phyloP scores from a whole-genome alignment of 2,888 invertebrate species.

The Mystacides longicornis region DNA sequence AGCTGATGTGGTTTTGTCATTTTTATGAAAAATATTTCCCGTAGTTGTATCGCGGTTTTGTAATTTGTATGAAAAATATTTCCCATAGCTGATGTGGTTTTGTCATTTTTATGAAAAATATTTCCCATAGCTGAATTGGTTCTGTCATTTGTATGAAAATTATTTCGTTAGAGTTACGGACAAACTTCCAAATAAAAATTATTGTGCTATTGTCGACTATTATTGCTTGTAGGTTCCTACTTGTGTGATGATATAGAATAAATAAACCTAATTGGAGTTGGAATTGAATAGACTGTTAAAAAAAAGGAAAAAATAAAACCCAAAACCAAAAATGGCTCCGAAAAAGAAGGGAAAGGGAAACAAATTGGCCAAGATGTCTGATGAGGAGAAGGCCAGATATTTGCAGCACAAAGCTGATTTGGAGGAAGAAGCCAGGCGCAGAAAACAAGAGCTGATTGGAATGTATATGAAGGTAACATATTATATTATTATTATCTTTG shows the following conservation, averaged over 20 bases:
- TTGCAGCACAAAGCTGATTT: conserved; percentile 74
- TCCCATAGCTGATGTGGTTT: too few relatives aligned
- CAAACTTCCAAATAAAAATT: too few relatives aligned
- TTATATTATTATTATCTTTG: too few relatives aligned
- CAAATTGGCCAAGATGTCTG: conserved; percentile 76
- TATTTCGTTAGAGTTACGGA: too few relatives aligned
- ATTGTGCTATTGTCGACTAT: too few relatives aligned
- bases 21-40: not conserved
- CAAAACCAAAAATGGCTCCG: conserved; percentile 35
- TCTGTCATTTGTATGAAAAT: too few relatives aligned
- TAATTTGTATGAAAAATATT: too few relatives aligned
- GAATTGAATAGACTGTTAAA: not conserved
- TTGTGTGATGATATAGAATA: not conserved
- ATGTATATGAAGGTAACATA: conserved; percentile 59
- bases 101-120: too few relatives aligned
- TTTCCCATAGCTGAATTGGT: too few relatives aligned
- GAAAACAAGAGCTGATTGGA: conserved; percentile 73
- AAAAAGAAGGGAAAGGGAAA: conserved; percentile 66
- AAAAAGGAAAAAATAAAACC: not conserved
- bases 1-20: not conserved
- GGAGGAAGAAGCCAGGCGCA: conserved; percentile 71
- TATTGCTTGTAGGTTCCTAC: too few relatives aligned
- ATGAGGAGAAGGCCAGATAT: conserved; percentile 74
- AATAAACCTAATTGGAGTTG: not conserved
- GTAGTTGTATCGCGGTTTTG: too few relatives aligned